phyloP scores from a whole-genome alignment of 2,888 invertebrate species.

The Gnatocerus cornutus region DNA sequence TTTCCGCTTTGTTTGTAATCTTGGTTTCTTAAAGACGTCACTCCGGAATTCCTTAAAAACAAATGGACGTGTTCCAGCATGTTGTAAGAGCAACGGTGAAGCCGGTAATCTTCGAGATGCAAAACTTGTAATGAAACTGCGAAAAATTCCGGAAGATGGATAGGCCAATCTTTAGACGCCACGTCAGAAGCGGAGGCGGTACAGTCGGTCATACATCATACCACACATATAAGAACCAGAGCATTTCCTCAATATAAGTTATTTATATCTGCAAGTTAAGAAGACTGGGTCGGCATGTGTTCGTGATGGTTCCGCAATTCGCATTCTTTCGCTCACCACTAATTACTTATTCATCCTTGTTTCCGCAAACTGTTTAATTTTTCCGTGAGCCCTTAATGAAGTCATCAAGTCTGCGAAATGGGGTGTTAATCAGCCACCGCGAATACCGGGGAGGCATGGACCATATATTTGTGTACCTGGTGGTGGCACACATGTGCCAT shows the following conservation, averaged over 20 bases:
- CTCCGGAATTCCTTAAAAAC: neutral
- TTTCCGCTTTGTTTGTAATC: conserved; percentile 1
- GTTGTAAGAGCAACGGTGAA: conserved; percentile 12
- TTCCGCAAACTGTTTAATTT: conserved; percentile 28
- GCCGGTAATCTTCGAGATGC: conserved; percentile 34
- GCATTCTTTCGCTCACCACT: conserved; percentile 2
- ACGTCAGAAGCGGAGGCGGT: conserved; percentile 53
- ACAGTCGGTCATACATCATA: conserved; percentile 59
- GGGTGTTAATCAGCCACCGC: conserved; percentile 59
- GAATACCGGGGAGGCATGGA: conserved; percentile 39
- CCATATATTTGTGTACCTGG: conserved; percentile 46
- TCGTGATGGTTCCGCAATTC: conserved; percentile 49
- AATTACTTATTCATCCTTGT: conserved; percentile 27
- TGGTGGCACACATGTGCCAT: conserved; percentile 48
- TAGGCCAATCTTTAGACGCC: conserved; percentile 63
- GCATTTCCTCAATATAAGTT: conserved; percentile 61
- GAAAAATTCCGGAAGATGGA: conserved; percentile 63
- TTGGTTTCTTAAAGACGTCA: neutral
- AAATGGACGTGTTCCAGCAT: conserved; percentile 1
- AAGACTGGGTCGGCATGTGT: conserved; percentile 58
- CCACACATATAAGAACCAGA: conserved; percentile 55
- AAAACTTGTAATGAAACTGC: conserved; percentile 62
- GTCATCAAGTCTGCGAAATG: conserved; percentile 47
- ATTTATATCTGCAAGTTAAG: conserved; percentile 60
- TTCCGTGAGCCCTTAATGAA: conserved; percentile 54